phyloP scores from a whole-genome alignment of 2,113 vertebrate genomes.

The Lepus americanus region DNA sequence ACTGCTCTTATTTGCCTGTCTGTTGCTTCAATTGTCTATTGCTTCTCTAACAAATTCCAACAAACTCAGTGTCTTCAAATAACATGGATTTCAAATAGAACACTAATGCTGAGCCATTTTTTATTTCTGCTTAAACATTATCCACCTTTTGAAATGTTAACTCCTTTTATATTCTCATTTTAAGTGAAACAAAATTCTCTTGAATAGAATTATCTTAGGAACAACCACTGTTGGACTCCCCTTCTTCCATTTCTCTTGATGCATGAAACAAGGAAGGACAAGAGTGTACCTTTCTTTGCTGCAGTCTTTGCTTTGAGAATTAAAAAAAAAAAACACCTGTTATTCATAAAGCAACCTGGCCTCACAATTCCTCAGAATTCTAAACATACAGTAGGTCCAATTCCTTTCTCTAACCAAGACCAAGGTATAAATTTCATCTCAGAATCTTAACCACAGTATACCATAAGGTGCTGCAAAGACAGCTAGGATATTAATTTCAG shows the following conservation, averaged over 20 bases:
- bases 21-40: not conserved
- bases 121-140: not conserved
- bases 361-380: not conserved
- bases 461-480: not conserved
- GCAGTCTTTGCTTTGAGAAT: not conserved
- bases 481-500: not conserved
- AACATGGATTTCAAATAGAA: conserved; percentile 13
- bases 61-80: not conserved
- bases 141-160: not conserved
- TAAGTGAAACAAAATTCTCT: not conserved
- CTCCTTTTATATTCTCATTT: not conserved
- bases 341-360: not conserved
- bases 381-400: not conserved
- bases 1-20: not conserved
- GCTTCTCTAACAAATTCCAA: not conserved
- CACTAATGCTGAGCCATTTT: not conserved
- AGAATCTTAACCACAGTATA: not conserved
- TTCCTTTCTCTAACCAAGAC: not conserved
- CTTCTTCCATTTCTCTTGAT: not conserved
- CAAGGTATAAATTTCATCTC: not conserved
- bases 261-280: not conserved
- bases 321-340: not conserved
- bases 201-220: not conserved
- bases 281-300: not conserved
- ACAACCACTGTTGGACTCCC: not conserved